Evolutionary conservation across 2,113 vertebrate genomes (phyloP), one percentile per base, ranked within the genome.

Genomic region (Isichthys henryi): DNA sequence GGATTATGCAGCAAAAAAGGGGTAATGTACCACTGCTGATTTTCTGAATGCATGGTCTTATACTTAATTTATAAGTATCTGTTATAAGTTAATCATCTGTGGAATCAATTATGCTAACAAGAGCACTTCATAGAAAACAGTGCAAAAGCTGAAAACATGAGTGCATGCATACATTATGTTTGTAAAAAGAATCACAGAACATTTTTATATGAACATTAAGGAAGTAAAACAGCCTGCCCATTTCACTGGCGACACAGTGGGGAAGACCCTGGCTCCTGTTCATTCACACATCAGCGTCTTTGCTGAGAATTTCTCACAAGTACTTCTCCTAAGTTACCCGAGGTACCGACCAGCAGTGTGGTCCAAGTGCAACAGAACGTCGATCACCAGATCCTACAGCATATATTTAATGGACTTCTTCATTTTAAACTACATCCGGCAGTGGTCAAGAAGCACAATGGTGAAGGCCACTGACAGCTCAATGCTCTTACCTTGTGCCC

Each of bases 401-500:
- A 39, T 43, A 35, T 15, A 17, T 39, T 39, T 39, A 39, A 77
- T 17, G 13, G 13, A 77, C 31, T 15, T 19, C 1, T 39, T 77
- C 1, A 77, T 77, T 35, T 77, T 77, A 43, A 39, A 77, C 4
- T 77, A 39, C 66, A 74, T 74, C 13, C 13, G 15, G 5, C 27
- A 35, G 70, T 39, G 66, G 27, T 74, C 31, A 39, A 39, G 70
- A 77, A 21, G 19, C 17, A 23, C 8, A 23, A 48, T 21, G 43
- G 43, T 7, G n/a, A 84, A 45, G 62, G 19, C 45, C 80, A 13
- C 43, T 43, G 39, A 23, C 21, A 86, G n/a, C 43, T 27, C 39
- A 89, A 5, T 46, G 13, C 46, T 39, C 91, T 93, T 93, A 95
- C 95, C 95, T 95, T 93, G 19, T 91, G 87, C n/a, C 95, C 95